Base-by-base conservation (phyloP, 2,888 invertebrate genomes). In the Meliscaeva auricollis region DNA sequence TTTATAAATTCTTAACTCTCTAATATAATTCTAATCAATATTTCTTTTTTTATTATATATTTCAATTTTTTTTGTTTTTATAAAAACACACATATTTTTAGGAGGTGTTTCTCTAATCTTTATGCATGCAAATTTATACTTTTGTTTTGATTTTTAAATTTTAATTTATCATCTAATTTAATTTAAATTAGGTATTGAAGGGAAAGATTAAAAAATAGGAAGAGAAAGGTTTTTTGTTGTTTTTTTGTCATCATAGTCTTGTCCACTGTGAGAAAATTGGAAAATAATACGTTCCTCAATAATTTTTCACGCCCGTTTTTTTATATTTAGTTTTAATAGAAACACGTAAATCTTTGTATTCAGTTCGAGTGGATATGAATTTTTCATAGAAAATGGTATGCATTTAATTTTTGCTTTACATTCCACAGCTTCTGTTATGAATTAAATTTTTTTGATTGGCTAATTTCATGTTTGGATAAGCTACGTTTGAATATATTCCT, bases 111-210 rank as follows among this genome's bases (percentile, higher is more conserved):
- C 60, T 74, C 56, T 74, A 69, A 56, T 32, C 32, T 44, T 5
- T 35, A 41, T 73, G 56, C 64, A 72, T 75, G 64, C 38, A 54
- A 41, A 22, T 60, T 50, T 38, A 13, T 38, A 11, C 11, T 41
- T 32, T 26, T n/a, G 13, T 15, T 30, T 32, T 11, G 17, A 35
- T 60, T 52, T 52, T 26, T 32, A 46, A 54, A 50, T 26, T 17
- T 64, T 69, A 50, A 52, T 4, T 62, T 44, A 41, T 56, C 38
- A 38, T 64, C 32, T 81, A 64, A 60, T 66, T 70, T 62, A 38
- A 22, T 54, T 46, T 62, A 64, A 66, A 62, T 64, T 46, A 66
- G 32, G 32, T 52, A 44, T 22, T 17, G 11, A 17, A 30, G 11
- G n/a, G 62, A 32, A 17, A 66, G 46, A 64, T 0, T 6, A 7